Evolutionary conservation across 2,888 invertebrate species (phyloP), one percentile per base, ranked within the genome.

Genomic region (Blastobasis lacticolella): DNA sequence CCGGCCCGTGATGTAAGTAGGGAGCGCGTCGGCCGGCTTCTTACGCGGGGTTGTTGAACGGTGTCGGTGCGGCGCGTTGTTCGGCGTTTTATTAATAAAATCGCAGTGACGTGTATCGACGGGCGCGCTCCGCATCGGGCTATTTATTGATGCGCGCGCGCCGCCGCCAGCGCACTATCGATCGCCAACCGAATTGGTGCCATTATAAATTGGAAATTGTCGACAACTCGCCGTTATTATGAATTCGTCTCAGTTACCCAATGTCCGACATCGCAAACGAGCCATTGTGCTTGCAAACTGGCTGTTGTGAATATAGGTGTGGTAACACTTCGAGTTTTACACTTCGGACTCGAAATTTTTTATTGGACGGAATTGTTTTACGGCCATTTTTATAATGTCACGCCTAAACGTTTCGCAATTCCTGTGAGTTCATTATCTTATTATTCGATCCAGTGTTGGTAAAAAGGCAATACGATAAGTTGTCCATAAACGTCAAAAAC

Each of bases 71-170:
- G 75, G 73, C 54, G 69, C 70, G 69, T 68, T 68, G 75, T 79
- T 79, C 75, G 72, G 73, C 59, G 80, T 81, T 86, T 81, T 87
- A 86, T 86, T 86, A 85, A 86, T 86, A 86, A 85, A 83, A 79
- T 78, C 69, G 70, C 72, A 69, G 78, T 84, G 83, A 84, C 83
- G 83, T 76, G 78, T 80, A 81, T 82, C 80, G 84, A 80, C 73
- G 75, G 69, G 68, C 74, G 75, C 73, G 71, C 74, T 67, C 67
- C 67, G 69, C 72, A 78, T 78, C 76, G 73, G 67, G 78, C 84
- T 84, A 83, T 82, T 82, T 83, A 82, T 81, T 75, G 81, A 81
- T 76, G 77, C 80, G 81, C 75, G 69, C 69, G 78, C 76, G 74
- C 78, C 23, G 69, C 60, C 66, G 66, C 67, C 55, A 58, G 60